Evolutionary conservation across 2,797 vertebrate species (phyloP), one percentile per base, ranked within the genome.

Genomic region (Streptopelia turtur): DNA sequence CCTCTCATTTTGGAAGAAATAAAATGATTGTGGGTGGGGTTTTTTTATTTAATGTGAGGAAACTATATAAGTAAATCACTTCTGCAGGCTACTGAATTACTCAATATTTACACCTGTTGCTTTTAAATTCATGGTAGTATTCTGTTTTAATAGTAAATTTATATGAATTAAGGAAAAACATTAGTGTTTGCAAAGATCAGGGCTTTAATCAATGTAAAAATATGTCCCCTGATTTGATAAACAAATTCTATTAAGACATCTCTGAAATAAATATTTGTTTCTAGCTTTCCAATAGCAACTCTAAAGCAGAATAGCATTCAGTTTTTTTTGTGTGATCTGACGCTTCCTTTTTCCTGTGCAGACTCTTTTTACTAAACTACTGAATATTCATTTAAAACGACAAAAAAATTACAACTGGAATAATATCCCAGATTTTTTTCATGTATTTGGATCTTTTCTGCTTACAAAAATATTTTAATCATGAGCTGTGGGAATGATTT

Each of bases 401-500:
- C n/a, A 28, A 83, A 91, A 85, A 63, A 33, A 11, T 1, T 69
- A 28, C 33, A 66, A 13, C 27, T 66, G 59, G 91, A 90, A 86
- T 95, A 90, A 87, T 43, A 84, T 13, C 30, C 17, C 65, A 70
- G 59, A 37, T 70, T 81, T 93, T 93, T 94, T 95, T 74, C 23
- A 80, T 94, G 37, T 74, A 4, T 92, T 96, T 94, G 83, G 72
- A 91, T 89, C 70, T 90, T 84, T 95, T 90, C 35, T 91, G 35
- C n/a, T 87, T 63, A 18, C 60, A 78, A 92, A 75, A 35, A 25
- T 79, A 78, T 25, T 89, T 72, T 60, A 90, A 39, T 89, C 79
- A 99, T 99, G 99, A 98, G 98, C 94, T 96, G 98, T 86, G 99
- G 99, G 92, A 97, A 97, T 45, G 98, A 98, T 50, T 99, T 99